phyloP scores from a whole-genome alignment of 2,888 invertebrate species.

The Leuctra nigra region DNA sequence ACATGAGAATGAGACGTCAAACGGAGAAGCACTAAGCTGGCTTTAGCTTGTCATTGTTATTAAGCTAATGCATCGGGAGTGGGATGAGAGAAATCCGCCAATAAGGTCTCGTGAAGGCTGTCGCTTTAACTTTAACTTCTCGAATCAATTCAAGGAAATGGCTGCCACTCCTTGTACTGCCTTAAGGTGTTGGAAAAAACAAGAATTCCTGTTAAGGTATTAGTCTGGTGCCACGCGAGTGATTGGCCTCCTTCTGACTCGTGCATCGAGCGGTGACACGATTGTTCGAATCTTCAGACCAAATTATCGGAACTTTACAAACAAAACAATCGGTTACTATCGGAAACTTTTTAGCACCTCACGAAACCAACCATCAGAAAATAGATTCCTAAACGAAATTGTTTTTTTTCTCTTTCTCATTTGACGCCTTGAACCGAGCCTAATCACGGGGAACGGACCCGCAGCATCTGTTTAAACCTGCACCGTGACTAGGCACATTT shows the following conservation, averaged over 20 bases:
- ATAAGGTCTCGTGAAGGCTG: constrained; percentile 9
- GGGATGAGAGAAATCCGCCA: not conserved
- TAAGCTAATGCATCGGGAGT: constrained; percentile 2
- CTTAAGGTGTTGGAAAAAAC: not conserved
- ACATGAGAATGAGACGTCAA: constrained; percentile 12
- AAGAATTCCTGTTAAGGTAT: constrained; percentile 1
- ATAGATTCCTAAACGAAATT: no score
- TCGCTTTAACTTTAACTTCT: not conserved
- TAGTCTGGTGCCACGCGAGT: constrained; percentile 2
- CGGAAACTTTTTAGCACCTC: no score
- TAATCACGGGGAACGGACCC: not conserved
- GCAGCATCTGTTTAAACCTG: not conserved
- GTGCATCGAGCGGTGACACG: not conserved
- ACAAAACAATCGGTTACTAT: no score
- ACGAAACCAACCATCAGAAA: no score
- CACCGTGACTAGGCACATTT: constrained; percentile 8
- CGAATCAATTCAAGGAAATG: not conserved
- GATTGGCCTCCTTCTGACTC: not conserved
- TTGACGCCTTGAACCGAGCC: constrained; percentile 3
- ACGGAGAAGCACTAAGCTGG: not conserved
- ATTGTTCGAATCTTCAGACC: no score
- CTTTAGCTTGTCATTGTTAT: constrained; percentile 7
- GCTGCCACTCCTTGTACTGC: constrained; percentile 1
- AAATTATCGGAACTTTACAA: no score
- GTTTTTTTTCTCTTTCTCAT: not conserved